Evolutionary conservation across 2,113 vertebrate species (phyloP), one percentile per base, ranked within the genome.

Genomic region (Pica pica): DNA sequence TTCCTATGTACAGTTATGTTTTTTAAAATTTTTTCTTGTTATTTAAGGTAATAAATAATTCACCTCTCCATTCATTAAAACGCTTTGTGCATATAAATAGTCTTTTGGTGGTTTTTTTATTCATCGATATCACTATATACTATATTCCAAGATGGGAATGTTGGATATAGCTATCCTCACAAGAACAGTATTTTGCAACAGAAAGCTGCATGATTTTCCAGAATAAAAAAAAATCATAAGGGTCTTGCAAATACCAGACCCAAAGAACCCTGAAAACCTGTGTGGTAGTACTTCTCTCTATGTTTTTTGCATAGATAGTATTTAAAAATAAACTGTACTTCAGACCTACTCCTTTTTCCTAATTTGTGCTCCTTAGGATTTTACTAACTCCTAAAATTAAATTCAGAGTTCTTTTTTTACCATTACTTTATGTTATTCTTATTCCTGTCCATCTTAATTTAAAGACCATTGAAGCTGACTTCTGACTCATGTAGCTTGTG

Each of bases 401-500:
- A 82, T 78, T 60, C 50, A 65, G 42, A 69, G 22, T 87, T 94
- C 20, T 88, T 11, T 71, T 93, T 95, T 93, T 64, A 86, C 14
- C 23, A 35, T 49, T 91, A 67, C 39, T 96, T 55, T 27, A 42
- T 91, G 83, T 71, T 70, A 61, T 50, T 80, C 16, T 77, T 90
- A 26, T 49, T 19, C 69, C 56, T 86, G 95, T 93, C 93, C 69
- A 57, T 94, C 91, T 93, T 89, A 88, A 91, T 91, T 93, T 86
- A 89, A 97, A 94, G 76, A 53, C 70, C 63, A 63, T 65, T 91
- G 81, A 93, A 94, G 26, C 52, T 95, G 56, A 87, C 44, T 94
- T 97, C 95, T 97, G 85, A 94, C 96, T 97, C 81, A 68, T 35
- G 94, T 78, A 93, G 33, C 57, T 27, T 2, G 61, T 94, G 94